Conservation (phyloP, 1,140 invertebrate species). For the Scaptodrosophila lebanonensis region DNA sequence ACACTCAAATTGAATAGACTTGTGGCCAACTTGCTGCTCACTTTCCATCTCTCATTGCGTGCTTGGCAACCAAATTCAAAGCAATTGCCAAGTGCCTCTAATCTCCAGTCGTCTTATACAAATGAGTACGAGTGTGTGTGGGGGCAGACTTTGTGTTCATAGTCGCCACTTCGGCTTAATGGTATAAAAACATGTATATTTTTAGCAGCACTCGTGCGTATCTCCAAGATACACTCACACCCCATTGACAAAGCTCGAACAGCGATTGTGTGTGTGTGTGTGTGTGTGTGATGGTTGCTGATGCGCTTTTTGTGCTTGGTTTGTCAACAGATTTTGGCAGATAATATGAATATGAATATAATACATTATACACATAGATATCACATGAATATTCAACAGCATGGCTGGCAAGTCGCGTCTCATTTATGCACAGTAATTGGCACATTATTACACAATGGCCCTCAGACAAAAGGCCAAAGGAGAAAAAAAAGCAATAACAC, state of each 20-base stretch:
- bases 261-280: too few relatives aligned
- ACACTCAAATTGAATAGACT: too few relatives aligned
- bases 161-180: too few relatives aligned
- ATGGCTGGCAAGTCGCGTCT: constrained; percentile 10
- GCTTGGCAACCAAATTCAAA: too few relatives aligned
- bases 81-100: too few relatives aligned
- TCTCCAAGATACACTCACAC: constrained; percentile 23
- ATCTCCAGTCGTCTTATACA: too few relatives aligned
- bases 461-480: constrained; percentile 15
- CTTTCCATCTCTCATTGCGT: too few relatives aligned
- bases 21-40: too few relatives aligned
- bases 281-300: constrained; percentile 18
- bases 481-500: constrained; percentile 1
- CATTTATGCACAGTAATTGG: constrained; percentile 68
- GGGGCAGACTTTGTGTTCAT: too few relatives aligned
- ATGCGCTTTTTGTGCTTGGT: constrained; percentile 16
- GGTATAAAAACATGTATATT: too few relatives aligned
- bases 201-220: constrained; percentile 27
- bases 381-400: constrained; percentile 54
- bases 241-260: constrained; percentile 22
- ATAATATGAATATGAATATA: constrained; percentile 10
- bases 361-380: constrained; percentile 1
- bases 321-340: constrained; percentile 38
- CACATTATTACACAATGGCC: constrained; percentile 62
- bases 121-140: too few relatives aligned